phyloP scores from a whole-genome alignment of 1,140 invertebrate species.

The Octopus bimaculoides region DNA sequence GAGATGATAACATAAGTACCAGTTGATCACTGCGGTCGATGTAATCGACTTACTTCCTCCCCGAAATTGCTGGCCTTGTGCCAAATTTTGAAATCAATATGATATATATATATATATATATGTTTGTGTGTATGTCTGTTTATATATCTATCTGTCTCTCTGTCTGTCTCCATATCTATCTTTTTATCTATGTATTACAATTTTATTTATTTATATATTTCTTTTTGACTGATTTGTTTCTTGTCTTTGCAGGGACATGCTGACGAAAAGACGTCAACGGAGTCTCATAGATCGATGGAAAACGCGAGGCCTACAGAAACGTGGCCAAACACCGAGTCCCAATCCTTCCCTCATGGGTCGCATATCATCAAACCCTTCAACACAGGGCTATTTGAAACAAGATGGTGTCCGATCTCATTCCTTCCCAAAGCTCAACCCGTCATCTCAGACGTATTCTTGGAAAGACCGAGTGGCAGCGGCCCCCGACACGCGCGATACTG shows the following conservation, averaged over 20 bases:
- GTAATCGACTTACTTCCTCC: no score
- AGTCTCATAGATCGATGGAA: neutral
- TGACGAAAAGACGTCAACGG: neutral
- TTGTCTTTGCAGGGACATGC: neutral
- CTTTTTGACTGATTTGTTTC: neutral
- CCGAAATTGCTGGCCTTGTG: no score
- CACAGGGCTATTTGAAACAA: neutral
- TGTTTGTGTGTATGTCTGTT: neutral
- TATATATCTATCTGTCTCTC: neutral
- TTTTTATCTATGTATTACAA: neutral
- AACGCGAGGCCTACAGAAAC: neutral
- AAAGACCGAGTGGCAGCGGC: neutral
- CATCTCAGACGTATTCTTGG: neutral
- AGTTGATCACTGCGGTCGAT: no score
- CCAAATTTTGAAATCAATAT: neutral
- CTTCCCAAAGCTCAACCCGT: neutral
- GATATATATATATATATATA: neutral
- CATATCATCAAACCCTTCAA: neutral
- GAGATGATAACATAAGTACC: no score
- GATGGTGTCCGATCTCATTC: neutral
- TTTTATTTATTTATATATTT: neutral
- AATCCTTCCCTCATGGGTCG: neutral
- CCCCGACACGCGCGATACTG: neutral
- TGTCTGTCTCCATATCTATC: neutral
- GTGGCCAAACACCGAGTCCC: neutral